Evolutionary conservation across 2,888 invertebrate genomes (phyloP).

Genomic region (Drosophila paucipuncta): DNA sequence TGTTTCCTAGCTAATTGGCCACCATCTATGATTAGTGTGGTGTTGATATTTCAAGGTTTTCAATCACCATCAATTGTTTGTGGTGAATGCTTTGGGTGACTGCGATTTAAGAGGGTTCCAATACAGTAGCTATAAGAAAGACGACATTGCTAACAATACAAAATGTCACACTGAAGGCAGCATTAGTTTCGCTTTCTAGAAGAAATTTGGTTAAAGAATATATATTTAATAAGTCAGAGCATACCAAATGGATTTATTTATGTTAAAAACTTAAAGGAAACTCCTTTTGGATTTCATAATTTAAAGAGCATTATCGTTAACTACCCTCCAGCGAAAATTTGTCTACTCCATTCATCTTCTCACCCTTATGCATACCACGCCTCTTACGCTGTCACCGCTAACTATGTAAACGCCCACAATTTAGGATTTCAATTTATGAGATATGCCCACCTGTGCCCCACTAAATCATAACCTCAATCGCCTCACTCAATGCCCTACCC

Average conservation of each 20-base stretch:
- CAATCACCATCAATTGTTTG: slow-evolving; percentile 17
- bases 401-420: slow-evolving; percentile 47
- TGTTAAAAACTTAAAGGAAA: neutral
- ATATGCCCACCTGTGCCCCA: slow-evolving; percentile 57
- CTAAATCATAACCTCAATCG: slow-evolving; percentile 50
- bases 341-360: slow-evolving; percentile 3
- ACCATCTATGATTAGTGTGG: slow-evolving; percentile 13
- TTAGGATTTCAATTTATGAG: slow-evolving; percentile 53
- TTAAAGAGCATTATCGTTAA: neutral
- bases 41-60: slow-evolving; percentile 54
- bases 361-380: slow-evolving; percentile 1
- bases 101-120: neutral
- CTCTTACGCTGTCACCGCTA: slow-evolving; percentile 26
- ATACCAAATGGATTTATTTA: neutral
- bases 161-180: neutral
- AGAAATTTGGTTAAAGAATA: neutral
- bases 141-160: neutral
- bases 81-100: slow-evolving; percentile 13
- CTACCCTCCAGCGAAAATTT: neutral
- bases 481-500: slow-evolving; percentile 60
- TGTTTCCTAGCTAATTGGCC: slow-evolving; percentile 15
- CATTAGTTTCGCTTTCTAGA: neutral
- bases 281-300: neutral
- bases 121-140: neutral
- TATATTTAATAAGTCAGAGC: neutral